phyloP scores from a whole-genome alignment of 2,888 invertebrate species.

The Eilema depressum region DNA sequence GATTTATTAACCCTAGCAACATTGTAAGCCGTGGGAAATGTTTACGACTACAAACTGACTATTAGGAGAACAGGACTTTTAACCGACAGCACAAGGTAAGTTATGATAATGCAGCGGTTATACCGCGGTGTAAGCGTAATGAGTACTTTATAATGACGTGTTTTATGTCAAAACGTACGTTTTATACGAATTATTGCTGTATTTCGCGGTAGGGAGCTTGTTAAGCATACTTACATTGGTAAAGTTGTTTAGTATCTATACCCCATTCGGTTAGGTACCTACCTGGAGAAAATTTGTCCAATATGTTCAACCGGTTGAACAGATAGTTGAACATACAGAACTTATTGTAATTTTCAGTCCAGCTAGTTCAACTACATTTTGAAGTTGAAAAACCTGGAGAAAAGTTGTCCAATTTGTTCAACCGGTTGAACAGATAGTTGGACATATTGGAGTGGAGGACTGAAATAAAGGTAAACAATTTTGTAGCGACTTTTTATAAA shows the following conservation, averaged over 20 bases:
- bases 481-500: no score
- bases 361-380: no score
- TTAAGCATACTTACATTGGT: background rate
- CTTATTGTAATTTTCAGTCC: no score
- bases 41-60: background rate
- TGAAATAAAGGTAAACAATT: no score
- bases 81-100: conserved; percentile 44
- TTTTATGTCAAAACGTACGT: conserved; percentile 9
- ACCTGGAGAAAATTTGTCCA: no score
- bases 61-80: conserved; percentile 22
- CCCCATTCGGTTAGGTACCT: no score
- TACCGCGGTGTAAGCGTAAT: conserved; percentile 35
- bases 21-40: conserved; percentile 17
- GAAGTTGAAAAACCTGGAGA: no score
- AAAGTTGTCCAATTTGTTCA: no score
- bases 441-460: no score
- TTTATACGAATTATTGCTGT: conserved; percentile 24
- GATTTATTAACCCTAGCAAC: background rate
- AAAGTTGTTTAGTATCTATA: background rate
- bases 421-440: no score
- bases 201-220: conserved; percentile 4
- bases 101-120: conserved; percentile 45
- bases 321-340: no score
- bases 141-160: conserved; percentile 36
- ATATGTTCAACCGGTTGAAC: no score